These are phyloP conservation scores for Syrmaticus mikado DNA, from an alignment of 2,113 vertebrate genomes.

Conservation along the genomic window DNA sequence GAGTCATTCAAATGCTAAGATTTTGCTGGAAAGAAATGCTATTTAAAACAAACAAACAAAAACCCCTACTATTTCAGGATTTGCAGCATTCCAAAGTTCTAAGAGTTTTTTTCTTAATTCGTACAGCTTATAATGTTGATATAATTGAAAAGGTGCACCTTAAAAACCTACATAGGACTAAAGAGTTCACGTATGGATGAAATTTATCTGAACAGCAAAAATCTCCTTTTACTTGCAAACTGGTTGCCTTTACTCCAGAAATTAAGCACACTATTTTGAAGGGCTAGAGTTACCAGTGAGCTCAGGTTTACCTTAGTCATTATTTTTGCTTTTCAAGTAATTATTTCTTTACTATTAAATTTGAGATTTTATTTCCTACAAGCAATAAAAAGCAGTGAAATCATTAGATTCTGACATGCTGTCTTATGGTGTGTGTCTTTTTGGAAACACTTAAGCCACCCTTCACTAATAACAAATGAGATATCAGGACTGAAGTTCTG, in stretches of 20 bases:
- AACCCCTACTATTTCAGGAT: not conserved
- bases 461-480: not conserved
- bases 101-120: not conserved
- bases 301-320: not conserved
- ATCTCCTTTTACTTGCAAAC: not conserved
- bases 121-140: not conserved
- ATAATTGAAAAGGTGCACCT: not conserved
- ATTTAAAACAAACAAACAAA: not conserved
- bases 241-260: not conserved
- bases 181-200: not conserved
- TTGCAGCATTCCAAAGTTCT: not conserved
- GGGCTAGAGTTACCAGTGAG: not conserved
- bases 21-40: not conserved
- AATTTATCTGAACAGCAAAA: not conserved
- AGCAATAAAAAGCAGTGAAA: not conserved
- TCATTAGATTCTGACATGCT: not conserved
- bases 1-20: not conserved
- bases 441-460: not conserved
- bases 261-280: not conserved
- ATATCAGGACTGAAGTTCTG: not conserved
- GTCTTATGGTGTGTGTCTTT: not conserved
- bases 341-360: not conserved
- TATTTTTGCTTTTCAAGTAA: conserved; percentile 6
- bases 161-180: not conserved
- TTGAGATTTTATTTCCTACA: not conserved